A percentile compares a stretch with the other conserved stretches of the same genome.
Evolutionary conservation across 2,797 vertebrate species (phyloP).

Genomic region (Rhabdomys pumilio): DNA sequence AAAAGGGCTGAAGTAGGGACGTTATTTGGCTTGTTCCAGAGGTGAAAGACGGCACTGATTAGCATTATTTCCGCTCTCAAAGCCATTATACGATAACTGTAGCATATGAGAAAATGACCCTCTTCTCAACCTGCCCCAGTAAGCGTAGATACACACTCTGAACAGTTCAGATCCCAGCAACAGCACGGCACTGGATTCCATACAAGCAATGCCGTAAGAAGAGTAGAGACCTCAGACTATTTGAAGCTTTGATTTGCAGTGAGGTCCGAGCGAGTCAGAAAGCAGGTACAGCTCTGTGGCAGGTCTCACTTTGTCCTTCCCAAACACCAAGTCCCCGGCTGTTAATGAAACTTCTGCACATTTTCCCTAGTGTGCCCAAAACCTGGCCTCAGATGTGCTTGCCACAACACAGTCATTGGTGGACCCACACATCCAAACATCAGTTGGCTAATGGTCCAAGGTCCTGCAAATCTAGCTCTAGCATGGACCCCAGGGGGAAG

Average conservation of each 20-base stretch:
- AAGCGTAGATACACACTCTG: background rate
- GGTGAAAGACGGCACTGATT: background rate
- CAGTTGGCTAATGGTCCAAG: background rate
- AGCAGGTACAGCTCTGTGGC: background rate
- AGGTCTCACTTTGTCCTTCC: background rate
- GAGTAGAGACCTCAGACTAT: background rate
- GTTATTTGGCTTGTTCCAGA: conserved; percentile 62
- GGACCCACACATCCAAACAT: background rate
- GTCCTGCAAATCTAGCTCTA: background rate
- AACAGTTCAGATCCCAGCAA: background rate
- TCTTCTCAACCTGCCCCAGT: conserved; percentile 3
- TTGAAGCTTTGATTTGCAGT: conserved; percentile 4
- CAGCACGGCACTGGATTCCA: background rate
- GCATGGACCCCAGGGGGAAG: no score
- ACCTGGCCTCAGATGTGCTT: background rate
- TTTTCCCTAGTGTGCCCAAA: background rate
- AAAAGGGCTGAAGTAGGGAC: conserved; percentile 13
- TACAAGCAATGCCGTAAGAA: background rate
- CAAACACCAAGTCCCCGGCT: background rate
- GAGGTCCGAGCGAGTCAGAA: background rate
- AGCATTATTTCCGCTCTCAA: conserved; percentile 41
- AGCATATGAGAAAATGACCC: background rate
- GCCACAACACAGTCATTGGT: background rate
- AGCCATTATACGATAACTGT: background rate
- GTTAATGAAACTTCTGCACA: background rate